A percentile compares a stretch with the other conserved stretches of the same genome.
Evolutionary conservation across 2,888 invertebrate genomes (phyloP).

Genomic region (Crematogaster levior): DNA sequence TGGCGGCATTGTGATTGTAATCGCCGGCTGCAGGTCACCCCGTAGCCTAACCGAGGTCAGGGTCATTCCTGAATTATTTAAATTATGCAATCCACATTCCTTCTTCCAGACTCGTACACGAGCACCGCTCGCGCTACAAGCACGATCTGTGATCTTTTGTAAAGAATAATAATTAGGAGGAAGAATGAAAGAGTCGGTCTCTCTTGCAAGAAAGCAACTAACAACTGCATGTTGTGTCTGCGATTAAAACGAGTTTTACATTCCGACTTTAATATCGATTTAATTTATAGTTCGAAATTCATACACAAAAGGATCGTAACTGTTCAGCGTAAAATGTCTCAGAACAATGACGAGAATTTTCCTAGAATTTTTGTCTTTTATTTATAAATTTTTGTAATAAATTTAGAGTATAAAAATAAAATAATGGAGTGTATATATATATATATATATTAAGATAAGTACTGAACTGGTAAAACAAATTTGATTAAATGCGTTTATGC

Average conservation of each 20-base stretch:
- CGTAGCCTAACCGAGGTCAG: slow-evolving; percentile 77
- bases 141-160: slow-evolving; percentile 48
- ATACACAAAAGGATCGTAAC: background rate
- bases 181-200: background rate
- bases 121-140: slow-evolving; percentile 20
- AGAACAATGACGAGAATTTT: background rate
- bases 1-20: slow-evolving; percentile 79
- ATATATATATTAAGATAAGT: background rate
- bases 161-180: slow-evolving; percentile 3
- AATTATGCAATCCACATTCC: slow-evolving; percentile 75
- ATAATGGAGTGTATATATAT: too few species aligned
- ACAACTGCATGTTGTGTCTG: background rate
- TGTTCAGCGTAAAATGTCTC: too few species aligned
- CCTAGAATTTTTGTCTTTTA: background rate
- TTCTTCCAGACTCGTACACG: slow-evolving; percentile 49
- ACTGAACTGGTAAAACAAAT: background rate
- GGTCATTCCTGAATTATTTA: slow-evolving; percentile 80
- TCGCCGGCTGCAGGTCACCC: slow-evolving; percentile 77
- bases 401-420: too few species aligned
- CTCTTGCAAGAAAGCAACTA: background rate
- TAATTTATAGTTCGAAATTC: background rate
- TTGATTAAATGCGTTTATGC: background rate
- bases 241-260: background rate
- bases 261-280: slow-evolving; percentile 8
- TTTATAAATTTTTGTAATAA: background rate